These are phyloP conservation scores for Oreocharis arfaki DNA, from an alignment of 2,113 vertebrate species.

Conservation along the genomic window DNA sequence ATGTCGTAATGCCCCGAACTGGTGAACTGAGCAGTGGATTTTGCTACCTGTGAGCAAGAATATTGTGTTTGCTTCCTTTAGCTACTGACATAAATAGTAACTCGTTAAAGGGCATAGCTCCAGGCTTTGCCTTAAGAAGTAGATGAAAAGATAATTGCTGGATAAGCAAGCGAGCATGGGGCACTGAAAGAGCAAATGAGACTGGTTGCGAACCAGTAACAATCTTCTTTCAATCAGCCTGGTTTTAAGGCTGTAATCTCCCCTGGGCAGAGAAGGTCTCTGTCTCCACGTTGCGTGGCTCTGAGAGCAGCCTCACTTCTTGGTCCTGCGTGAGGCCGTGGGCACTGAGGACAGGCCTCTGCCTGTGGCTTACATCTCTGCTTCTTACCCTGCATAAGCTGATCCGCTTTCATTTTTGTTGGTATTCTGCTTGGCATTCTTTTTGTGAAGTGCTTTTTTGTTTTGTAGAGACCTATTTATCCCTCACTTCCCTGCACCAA, in stretches of 20 bases:
- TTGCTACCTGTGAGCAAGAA: background rate
- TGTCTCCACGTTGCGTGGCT: background rate
- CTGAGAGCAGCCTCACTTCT: background rate
- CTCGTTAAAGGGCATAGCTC: background rate
- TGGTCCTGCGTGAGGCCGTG: accelerated
- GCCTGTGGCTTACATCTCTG: background rate
- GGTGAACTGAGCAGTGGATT: background rate
- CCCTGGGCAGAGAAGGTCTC: background rate
- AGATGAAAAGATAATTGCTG: constrained; percentile 15
- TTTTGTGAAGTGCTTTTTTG: constrained; percentile 40
- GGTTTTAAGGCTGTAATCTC: background rate
- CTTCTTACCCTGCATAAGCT: background rate
- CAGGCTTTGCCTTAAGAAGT: constrained; percentile 3
- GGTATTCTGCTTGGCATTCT: constrained; percentile 10
- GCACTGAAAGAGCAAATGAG: background rate
- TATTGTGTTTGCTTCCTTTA: background rate
- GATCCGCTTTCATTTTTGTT: background rate
- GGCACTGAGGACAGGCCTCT: background rate
- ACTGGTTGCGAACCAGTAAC: background rate
- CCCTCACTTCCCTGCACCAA: background rate
- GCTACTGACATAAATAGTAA: background rate
- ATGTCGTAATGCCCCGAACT: background rate
- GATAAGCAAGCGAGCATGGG: background rate
- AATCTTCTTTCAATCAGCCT: background rate
- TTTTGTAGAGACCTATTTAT: constrained; percentile 43